These are phyloP conservation scores for Grapholita molesta DNA, from an alignment of 1,140 invertebrate genomes.

Conservation along the genomic window DNA sequence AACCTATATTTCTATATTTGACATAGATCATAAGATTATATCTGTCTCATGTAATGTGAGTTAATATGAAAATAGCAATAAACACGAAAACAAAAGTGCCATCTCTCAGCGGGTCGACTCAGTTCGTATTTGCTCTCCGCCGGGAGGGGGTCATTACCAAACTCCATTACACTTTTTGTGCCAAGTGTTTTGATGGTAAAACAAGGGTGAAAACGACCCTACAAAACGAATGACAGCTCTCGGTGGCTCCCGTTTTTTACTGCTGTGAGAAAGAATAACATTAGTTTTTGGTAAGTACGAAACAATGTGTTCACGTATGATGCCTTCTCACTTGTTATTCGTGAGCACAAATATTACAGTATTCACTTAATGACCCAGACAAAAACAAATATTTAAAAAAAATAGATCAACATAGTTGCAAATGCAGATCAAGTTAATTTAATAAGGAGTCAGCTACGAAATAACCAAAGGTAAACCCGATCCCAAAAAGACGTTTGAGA, in stretches of 20 bases:
- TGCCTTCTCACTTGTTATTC: no score
- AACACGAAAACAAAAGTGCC: conserved; percentile 41
- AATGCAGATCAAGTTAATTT: no score
- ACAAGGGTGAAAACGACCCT: conserved; percentile 75
- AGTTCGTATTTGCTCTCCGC: conserved; percentile 49
- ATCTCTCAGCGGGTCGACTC: conserved; percentile 51
- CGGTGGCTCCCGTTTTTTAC: conserved; percentile 55
- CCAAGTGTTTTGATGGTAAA: conserved; percentile 71
- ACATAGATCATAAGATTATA: no score
- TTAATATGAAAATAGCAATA: conserved; percentile 22
- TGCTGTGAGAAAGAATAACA: conserved; percentile 45
- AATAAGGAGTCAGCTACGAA: no score
- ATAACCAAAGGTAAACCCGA: no score
- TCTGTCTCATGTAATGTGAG: conserved; percentile 2
- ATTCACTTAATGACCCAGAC: no score
- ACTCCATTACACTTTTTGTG: conserved; percentile 74
- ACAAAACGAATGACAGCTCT: conserved; percentile 68
- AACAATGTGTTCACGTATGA: neutral
- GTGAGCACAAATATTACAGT: no score
- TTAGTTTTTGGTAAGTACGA: conserved; percentile 23
- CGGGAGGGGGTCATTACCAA: conserved; percentile 69
- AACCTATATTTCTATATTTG: no score
- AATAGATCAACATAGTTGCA: no score
- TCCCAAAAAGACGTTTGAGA: no score
- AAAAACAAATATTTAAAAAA: no score